phyloP scores from a whole-genome alignment of 2,113 vertebrate genomes.

The Callipepla californica region DNA sequence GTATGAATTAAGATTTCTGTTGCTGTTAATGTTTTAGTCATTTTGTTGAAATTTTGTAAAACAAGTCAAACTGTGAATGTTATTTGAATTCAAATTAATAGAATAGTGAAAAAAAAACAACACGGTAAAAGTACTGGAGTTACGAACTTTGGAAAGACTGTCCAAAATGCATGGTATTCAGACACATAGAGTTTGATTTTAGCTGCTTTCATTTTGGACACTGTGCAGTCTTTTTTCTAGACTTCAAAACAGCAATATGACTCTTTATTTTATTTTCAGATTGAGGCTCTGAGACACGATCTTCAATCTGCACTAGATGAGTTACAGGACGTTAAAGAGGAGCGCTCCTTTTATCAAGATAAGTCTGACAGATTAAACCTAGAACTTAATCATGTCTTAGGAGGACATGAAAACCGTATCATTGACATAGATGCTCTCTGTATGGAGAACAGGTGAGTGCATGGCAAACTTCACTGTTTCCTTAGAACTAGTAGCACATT shows the following conservation, averaged over 20 bases:
- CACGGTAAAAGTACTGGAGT: not conserved
- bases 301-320: slow-evolving; percentile 90
- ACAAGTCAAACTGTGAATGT: not conserved
- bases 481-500: not conserved
- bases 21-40: not conserved
- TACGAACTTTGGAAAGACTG: not conserved
- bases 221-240: not conserved
- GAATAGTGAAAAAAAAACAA: not conserved
- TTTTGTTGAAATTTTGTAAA: not conserved
- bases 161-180: not conserved
- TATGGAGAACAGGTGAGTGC: slow-evolving; percentile 93
- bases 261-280: slow-evolving; percentile 77
- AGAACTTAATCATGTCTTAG: slow-evolving; percentile 93
- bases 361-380: slow-evolving; percentile 93
- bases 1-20: not conserved
- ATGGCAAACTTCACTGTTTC: not conserved
- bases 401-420: slow-evolving; percentile 89
- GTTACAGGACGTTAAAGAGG: slow-evolving; percentile 91
- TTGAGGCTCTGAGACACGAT: slow-evolving; percentile 88
- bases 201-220: not conserved
- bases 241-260: not conserved
- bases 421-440: slow-evolving; percentile 94
- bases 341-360: slow-evolving; percentile 92
- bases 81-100: not conserved
- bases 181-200: not conserved